These are phyloP conservation scores for Epinotia nisella DNA, from an alignment of 2,888 invertebrate species.

Conservation along the genomic window DNA sequence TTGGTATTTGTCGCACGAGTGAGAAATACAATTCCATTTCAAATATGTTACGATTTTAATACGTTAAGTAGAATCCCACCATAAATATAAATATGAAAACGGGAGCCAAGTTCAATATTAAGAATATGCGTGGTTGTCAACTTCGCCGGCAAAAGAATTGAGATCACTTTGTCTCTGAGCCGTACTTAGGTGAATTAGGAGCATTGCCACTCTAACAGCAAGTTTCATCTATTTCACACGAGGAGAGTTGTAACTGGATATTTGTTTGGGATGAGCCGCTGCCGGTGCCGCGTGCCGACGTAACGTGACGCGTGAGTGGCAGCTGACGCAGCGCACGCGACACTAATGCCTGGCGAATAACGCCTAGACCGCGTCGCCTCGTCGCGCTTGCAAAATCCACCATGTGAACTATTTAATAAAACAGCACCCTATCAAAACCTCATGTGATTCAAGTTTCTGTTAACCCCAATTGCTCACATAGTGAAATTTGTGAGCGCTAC, in stretches of 20 bases:
- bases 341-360: conserved; percentile 47
- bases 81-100: too few relatives aligned
- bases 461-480: background rate
- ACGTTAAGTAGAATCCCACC: too few relatives aligned
- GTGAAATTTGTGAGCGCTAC: background rate
- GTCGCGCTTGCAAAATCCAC: background rate
- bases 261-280: conserved; percentile 68
- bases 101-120: too few relatives aligned
- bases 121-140: too few relatives aligned
- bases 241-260: conserved; percentile 61
- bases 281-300: conserved; percentile 68
- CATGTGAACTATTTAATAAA: conserved; percentile 10
- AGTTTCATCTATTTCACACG: conserved; percentile 55
- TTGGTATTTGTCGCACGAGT: too few relatives aligned
- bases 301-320: conserved; percentile 77
- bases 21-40: too few relatives aligned
- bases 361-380: conserved; percentile 18
- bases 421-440: background rate
- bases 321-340: conserved; percentile 70
- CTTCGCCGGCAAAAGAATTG: too few relatives aligned
- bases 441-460: background rate
- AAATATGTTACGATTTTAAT: too few relatives aligned
- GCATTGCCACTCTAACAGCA: conserved; percentile 3
- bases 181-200: background rate
- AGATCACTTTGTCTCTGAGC: conserved; percentile 1